Evolutionary conservation across 2,888 invertebrate genomes (phyloP).

Genomic region (Lepidocyrtinus sp.): DNA sequence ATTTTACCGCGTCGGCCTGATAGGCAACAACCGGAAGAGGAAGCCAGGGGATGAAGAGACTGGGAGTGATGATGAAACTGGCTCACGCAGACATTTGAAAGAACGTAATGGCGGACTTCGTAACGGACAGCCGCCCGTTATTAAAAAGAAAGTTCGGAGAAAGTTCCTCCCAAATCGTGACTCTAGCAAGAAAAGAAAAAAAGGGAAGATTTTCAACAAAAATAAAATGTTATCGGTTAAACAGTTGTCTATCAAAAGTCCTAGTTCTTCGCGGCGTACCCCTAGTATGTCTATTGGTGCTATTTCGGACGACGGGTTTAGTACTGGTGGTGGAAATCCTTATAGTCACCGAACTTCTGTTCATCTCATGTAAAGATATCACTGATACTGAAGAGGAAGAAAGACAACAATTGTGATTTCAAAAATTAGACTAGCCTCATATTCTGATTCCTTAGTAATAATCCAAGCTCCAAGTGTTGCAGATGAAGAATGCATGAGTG

Average conservation of each 20-base stretch:
- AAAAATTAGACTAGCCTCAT: no score
- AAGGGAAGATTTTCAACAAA: conserved; percentile 68
- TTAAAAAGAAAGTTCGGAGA: conserved; percentile 68
- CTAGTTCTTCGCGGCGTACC: conserved; percentile 64
- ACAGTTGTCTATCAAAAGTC: conserved; percentile 65
- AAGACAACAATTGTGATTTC: conserved; percentile 8
- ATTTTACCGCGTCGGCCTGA: conserved; percentile 69
- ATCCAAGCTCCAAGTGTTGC: no score
- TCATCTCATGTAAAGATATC: conserved; percentile 37
- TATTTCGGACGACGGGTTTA: conserved; percentile 55
- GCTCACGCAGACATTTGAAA: conserved; percentile 33
- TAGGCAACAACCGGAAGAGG: conserved; percentile 59
- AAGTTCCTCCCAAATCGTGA: conserved; percentile 69
- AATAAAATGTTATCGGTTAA: conserved; percentile 65
- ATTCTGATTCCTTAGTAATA: no score
- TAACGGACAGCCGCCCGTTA: conserved; percentile 66
- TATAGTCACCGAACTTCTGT: conserved; percentile 47
- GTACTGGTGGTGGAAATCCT: conserved; percentile 31
- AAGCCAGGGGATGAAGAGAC: conserved; percentile 60
- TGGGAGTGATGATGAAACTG: conserved; percentile 43
- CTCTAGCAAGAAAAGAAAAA: conserved; percentile 67
- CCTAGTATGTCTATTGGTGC: conserved; percentile 66
- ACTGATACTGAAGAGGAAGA: neutral
- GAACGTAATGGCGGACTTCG: conserved; percentile 50
- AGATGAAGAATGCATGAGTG: no score